Percentiles rank a stretch among this genome's conserved stretches.
Evolutionary conservation across 2,888 invertebrate genomes (phyloP).

Genomic region (Nudaria mundana): DNA sequence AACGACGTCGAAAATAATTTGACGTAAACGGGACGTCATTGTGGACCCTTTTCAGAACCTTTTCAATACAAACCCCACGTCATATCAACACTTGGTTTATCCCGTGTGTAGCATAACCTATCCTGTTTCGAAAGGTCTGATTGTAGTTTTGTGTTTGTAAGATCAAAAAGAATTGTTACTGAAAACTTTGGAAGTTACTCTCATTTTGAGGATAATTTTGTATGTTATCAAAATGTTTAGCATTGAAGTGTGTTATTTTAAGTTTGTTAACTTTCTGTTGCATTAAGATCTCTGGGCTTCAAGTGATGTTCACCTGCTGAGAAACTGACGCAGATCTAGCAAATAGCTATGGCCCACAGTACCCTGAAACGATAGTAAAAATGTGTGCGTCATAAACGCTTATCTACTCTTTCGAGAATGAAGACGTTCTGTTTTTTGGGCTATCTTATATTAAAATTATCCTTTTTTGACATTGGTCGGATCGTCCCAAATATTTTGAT

Average conservation of each 20-base stretch:
- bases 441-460: too few species aligned
- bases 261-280: too few species aligned
- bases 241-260: background rate
- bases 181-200: background rate
- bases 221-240: background rate
- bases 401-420: too few species aligned
- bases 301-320: background rate
- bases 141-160: conserved; percentile 6
- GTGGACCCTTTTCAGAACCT: conserved; percentile 34
- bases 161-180: background rate
- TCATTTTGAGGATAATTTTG: background rate
- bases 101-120: conserved; percentile 17
- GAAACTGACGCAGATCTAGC: too few species aligned
- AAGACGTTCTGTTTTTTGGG: too few species aligned
- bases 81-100: conserved; percentile 25
- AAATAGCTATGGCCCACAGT: too few species aligned
- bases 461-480: too few species aligned
- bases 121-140: conserved; percentile 5
- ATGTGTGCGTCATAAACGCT: too few species aligned
- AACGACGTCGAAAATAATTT: conserved; percentile 36
- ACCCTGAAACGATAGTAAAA: too few species aligned
- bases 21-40: conserved; percentile 21
- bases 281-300: too few species aligned
- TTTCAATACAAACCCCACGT: conserved; percentile 25
- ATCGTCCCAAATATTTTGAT: too few species aligned